Evolutionary conservation across 2,888 invertebrate species (phyloP).

Genomic region (Zonitis immaculata): DNA sequence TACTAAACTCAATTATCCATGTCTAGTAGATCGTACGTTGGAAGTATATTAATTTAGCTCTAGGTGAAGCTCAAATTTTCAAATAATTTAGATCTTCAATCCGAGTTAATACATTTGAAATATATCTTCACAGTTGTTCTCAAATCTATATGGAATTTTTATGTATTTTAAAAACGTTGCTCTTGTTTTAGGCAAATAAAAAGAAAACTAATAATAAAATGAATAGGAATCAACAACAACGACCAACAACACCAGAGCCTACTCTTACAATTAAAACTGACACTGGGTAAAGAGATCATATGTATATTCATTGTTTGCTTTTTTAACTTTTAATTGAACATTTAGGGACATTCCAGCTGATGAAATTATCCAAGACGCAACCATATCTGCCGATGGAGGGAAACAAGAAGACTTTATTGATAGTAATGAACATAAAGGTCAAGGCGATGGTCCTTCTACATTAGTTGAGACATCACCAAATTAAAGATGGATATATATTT

Average conservation of each 20-base stretch:
- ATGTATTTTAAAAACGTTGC: too few species aligned
- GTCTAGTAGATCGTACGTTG: neutral
- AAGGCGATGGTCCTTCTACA: slow-evolving; percentile 44
- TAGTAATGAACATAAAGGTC: slow-evolving; percentile 42
- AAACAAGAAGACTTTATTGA: slow-evolving; percentile 38
- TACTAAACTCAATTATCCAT: neutral
- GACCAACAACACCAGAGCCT: slow-evolving; percentile 26
- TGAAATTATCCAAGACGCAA: slow-evolving; percentile 37
- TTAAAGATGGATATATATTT: slow-evolving; percentile 3
- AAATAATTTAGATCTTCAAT: slow-evolving; percentile 5
- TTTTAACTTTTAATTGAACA: slow-evolving; percentile 3
- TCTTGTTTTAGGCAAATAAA: slow-evolving; percentile 38
- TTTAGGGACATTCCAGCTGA: slow-evolving; percentile 43
- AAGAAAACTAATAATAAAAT: slow-evolving; percentile 43
- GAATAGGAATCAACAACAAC: slow-evolving; percentile 37
- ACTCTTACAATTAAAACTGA: slow-evolving; percentile 44
- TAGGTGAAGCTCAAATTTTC: slow-evolving; percentile 3
- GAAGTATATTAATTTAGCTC: slow-evolving; percentile 5
- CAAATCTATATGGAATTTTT: too few species aligned
- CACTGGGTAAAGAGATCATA: slow-evolving; percentile 43
- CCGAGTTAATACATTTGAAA: slow-evolving; percentile 1
- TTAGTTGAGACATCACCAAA: slow-evolving; percentile 21
- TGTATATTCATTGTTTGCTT: slow-evolving; percentile 6
- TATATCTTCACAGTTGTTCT: too few species aligned
- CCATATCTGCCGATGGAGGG: slow-evolving; percentile 26